Base-by-base conservation (phyloP, 1,140 invertebrate genomes). In the Apocrypta bakeri region DNA sequence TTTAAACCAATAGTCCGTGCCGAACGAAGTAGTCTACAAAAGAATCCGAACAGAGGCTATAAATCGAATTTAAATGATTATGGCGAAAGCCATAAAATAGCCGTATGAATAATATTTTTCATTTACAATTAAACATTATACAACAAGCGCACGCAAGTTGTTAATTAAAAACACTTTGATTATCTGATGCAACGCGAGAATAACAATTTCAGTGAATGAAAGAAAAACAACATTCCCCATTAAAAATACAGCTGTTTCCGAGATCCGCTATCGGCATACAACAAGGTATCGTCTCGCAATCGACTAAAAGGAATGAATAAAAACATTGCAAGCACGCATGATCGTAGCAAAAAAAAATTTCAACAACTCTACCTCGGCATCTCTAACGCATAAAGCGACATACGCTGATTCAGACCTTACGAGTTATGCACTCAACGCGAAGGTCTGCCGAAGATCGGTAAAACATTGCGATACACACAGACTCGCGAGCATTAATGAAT, bases 341-440 rank as follows among this genome's bases (percentile, higher is more conserved):
- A 42, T 42, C 17, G 7, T 56, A 17, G 17, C 17, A 17, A 14
- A 17, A 56, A 56, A 56, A 56, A 56, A 56, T 56, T 56, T 56
- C 48, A 56, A 56, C 48, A 56, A 56, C 48, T 56, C 17, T 56
- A 56, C 63, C 25, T 64, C 63, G n/a, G 24, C 24, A 64, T 66
- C 63, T 11, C 63, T 29, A 8, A 6, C 21, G 25, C 9, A 17
- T 25, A 66, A 27, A 12, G 25, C 27, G 63, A 66, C 63, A 56
- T 56, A 14, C 25, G 48, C 29, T 63, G 73, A 74, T 29, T 74
- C 42, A 74, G 72, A n/a, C 48, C 24, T 33, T 63, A 63, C 27
- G 7, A 24, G 73, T 33, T 48, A 66, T 27, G 72, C 37, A 24
- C 1, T 12, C 17, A 27, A 74, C 24, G 42, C 40, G n/a, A 63